Base-by-base conservation (phyloP, 2,888 invertebrate species). In the Ophraella communa region DNA sequence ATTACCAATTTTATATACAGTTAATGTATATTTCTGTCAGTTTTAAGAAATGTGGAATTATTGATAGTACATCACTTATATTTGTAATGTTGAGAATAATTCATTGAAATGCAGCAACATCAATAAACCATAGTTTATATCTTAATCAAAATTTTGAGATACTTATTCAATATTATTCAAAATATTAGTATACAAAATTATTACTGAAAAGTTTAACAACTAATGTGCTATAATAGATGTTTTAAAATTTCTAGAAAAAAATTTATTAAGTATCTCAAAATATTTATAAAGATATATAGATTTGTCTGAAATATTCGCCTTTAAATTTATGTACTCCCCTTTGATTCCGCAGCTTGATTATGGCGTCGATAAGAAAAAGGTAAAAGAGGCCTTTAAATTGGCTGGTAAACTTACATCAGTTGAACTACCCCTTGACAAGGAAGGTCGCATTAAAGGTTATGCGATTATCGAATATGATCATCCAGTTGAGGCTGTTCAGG, bases 401-500 rank as follows among this genome's bases (percentile, higher is more conserved):
- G 97, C 98, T 59, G 99, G 99, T 21, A 94, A 94, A 83, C 93
- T 98, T 11, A 86, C 92, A 45, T 90, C 91, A 77, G 93, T 96
- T 68, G 97, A 98, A 80, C 85, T 99, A 71, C 94, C 94, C 47
- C 85, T 92, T 69, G 98, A 98, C 82, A 95, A 95, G 81, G 97
- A 98, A 78, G 97, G 98, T 42, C 96, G 96, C 80, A 96, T 95
- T 77, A 89, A 97, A 77, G 98, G 98, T 51, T 95, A 96, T 86
- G 97, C 95, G 71, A 93, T 96, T 33, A 91, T 98, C 72, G 95
- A 96, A 82, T 98, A 92, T 84, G 96, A 97, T 79, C 96, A 97
- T 84, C 98, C 98, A 0, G 94, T 98, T 35, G 98, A 99, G 85
- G 97, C 98, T 35, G 98, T 98, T 4, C 92, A 96, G 85, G 96